Evolutionary conservation across 35 echinoderm and acorn worm genomes (phyloP).

Genomic region (Ophiothrix spiculata): DNA sequence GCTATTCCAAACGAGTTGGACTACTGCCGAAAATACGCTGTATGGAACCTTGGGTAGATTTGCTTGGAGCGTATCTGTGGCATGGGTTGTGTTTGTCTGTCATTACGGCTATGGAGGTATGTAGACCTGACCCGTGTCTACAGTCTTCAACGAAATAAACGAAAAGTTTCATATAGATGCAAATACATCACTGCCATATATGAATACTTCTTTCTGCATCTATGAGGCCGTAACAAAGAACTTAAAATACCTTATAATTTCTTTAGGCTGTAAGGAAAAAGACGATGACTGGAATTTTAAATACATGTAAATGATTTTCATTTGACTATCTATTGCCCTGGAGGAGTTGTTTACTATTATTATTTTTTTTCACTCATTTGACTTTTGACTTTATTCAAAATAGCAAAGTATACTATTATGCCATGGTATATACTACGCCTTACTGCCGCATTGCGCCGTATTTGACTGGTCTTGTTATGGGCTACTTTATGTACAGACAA

Average conservation of each 20-base stretch:
- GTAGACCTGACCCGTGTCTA: too few species aligned
- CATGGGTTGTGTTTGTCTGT: conserved; percentile 83
- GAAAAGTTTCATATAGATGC: not conserved
- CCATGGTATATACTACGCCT: too few species aligned
- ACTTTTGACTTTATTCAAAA: too few species aligned
- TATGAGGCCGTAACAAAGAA: not conserved
- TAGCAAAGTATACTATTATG: too few species aligned
- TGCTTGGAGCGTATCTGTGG: conserved; percentile 65
- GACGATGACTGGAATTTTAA: not conserved
- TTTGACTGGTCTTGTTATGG: too few species aligned
- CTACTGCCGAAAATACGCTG: not conserved
- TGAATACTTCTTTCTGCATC: not conserved
- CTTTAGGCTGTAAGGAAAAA: not conserved
- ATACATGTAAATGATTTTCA: not conserved
- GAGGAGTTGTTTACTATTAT: too few species aligned
- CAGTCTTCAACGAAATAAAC: not conserved
- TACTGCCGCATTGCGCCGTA: too few species aligned
- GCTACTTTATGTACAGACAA: too few species aligned
- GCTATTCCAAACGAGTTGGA: not conserved
- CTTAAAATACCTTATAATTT: not conserved
- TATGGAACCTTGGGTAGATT: conserved; percentile 63
- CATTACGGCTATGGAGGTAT: conserved; percentile 66
- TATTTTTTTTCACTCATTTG: too few species aligned
- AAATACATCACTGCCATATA: not conserved
- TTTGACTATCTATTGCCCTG: too few species aligned